phyloP scores from a whole-genome alignment of 64 coral and sea anemone species.

The Acropora tenuis region DNA sequence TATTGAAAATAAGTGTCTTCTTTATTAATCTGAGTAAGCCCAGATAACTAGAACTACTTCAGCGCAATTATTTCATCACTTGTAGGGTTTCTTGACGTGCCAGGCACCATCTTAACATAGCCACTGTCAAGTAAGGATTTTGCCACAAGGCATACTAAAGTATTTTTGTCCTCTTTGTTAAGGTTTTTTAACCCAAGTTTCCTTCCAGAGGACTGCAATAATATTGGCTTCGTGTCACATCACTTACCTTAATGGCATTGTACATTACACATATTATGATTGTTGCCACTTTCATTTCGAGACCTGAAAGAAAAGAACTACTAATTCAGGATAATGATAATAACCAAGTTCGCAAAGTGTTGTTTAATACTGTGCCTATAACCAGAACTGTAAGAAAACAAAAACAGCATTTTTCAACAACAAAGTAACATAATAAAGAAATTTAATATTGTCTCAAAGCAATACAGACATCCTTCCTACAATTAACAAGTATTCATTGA shows the following conservation, averaged over 20 bases:
- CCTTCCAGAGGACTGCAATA: constrained; percentile 9
- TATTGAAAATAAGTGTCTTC: constrained; percentile 8
- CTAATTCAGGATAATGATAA: constrained; percentile 31
- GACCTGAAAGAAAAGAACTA: constrained; percentile 16
- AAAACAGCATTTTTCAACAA: constrained; percentile 19
- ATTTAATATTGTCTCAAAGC: constrained; percentile 16
- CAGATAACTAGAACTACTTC: constrained; percentile 19
- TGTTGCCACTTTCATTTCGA: constrained; percentile 27
- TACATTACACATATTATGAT: constrained; percentile 30
- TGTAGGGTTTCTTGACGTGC: constrained; percentile 28
- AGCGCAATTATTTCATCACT: constrained; percentile 23
- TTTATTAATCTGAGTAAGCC: constrained; percentile 23
- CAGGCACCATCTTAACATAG: constrained; percentile 20
- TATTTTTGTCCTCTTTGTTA: constrained; percentile 27
- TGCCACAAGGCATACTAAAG: constrained; percentile 6
- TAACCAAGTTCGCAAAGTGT: constrained; percentile 26
- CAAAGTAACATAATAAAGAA: constrained; percentile 21
- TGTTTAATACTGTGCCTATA: constrained; percentile 21
- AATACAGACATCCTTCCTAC: constrained; percentile 23
- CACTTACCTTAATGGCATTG: constrained; percentile 9
- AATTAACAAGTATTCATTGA: constrained; percentile 28
- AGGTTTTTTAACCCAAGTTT: constrained; percentile 23
- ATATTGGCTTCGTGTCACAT: constrained; percentile 6
- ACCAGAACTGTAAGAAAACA: neutral
- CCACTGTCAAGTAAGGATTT: constrained; percentile 34